Conservation (phyloP, 2,113 vertebrate genomes). For the Greenwoodochromis staneri region DNA sequence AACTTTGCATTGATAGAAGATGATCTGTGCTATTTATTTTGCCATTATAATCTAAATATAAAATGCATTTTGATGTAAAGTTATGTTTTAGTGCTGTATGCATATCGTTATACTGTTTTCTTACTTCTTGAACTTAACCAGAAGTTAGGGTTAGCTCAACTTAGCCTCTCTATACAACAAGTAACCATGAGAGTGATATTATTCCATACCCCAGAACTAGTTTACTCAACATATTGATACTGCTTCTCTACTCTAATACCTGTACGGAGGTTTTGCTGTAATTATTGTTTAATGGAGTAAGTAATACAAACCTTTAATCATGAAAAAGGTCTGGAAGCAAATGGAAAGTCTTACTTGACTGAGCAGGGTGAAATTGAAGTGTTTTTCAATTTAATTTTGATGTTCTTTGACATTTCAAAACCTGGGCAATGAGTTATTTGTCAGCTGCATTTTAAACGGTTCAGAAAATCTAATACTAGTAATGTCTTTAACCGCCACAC, state of each 20-base stretch:
- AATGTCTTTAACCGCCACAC: neutral
- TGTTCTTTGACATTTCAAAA: slow-evolving; percentile 67
- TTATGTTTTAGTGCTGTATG: neutral
- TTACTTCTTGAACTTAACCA: neutral
- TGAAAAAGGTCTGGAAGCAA: slow-evolving; percentile 17
- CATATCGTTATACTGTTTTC: neutral
- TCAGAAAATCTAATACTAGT: neutral
- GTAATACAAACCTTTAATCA: slow-evolving; percentile 10
- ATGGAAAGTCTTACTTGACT: slow-evolving; percentile 59
- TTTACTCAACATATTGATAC: neutral
- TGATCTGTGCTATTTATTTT: neutral
- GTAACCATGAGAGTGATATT: neutral
- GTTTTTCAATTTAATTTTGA: slow-evolving; percentile 49
- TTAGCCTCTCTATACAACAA: neutral
- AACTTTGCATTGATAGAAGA: neutral
- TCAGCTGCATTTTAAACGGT: neutral
- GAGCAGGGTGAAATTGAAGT: slow-evolving; percentile 47
- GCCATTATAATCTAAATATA: neutral
- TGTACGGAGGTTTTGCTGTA: neutral
- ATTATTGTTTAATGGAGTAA: slow-evolving; percentile 6
- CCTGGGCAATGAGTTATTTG: neutral
- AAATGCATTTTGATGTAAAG: neutral
- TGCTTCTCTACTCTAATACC: neutral
- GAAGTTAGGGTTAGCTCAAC: neutral
- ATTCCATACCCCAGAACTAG: neutral